Evolutionary conservation across 2,113 vertebrate species (phyloP).

Genomic region (Aspiorhynchus laticeps): DNA sequence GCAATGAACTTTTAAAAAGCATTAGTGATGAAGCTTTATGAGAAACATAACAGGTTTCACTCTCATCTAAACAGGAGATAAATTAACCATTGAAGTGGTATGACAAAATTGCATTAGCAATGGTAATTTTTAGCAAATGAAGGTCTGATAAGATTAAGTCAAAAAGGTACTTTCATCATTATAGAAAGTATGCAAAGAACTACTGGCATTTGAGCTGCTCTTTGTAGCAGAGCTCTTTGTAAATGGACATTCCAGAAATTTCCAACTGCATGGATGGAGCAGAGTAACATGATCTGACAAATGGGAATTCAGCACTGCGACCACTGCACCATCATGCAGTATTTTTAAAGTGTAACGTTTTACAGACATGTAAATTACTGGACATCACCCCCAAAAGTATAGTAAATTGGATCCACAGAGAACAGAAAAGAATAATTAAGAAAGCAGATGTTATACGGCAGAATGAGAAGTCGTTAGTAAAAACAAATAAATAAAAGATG

Average conservation of each 20-base stretch:
- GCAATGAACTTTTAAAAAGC: background rate
- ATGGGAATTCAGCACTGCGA: background rate
- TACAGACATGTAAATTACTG: background rate
- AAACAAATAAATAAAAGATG: background rate
- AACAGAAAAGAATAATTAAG: background rate
- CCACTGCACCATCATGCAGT: background rate
- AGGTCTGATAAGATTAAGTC: background rate
- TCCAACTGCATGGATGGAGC: background rate
- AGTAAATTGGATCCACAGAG: background rate
- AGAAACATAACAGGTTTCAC: background rate
- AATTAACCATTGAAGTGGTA: background rate
- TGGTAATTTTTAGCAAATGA: background rate
- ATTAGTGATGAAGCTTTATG: background rate
- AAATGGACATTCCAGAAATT: conserved; percentile 21
- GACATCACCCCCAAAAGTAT: background rate
- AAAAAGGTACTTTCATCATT: background rate
- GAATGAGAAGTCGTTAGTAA: background rate
- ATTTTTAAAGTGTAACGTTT: background rate
- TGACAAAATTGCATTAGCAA: background rate
- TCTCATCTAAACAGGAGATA: background rate
- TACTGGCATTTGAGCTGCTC: background rate
- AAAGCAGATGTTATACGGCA: background rate
- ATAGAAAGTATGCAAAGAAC: background rate
- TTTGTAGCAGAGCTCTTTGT: conserved; percentile 17
- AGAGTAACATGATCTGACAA: background rate